A percentile compares a stretch with the other conserved stretches of the same genome.
Evolutionary conservation across 2,797 vertebrate genomes (phyloP).

Genomic region (Anisognathus igniventris): DNA sequence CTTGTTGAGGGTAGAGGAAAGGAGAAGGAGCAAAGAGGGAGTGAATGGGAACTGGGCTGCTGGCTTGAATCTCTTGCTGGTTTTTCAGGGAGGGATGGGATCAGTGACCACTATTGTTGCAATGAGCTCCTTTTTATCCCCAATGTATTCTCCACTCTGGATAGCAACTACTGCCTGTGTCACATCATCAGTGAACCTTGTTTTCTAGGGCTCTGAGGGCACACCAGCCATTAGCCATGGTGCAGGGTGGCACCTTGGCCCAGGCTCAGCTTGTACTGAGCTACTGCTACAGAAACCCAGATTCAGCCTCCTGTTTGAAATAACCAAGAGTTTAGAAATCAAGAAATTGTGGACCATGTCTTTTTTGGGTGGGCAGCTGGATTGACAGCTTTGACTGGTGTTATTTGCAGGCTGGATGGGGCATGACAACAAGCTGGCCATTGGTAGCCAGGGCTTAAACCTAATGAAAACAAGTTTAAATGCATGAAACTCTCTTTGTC

Average conservation of each 20-base stretch:
- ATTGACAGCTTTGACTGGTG: fast-evolving
- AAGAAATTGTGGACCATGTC: neutral
- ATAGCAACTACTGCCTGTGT: neutral
- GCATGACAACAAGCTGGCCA: neutral
- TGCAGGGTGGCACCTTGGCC: neutral
- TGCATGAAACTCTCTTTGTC: neutral
- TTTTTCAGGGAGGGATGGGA: neutral
- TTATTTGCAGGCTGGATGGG: neutral
- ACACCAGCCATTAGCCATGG: neutral
- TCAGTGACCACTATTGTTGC: neutral
- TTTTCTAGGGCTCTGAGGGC: neutral
- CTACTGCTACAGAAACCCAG: neutral
- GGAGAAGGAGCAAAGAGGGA: neutral
- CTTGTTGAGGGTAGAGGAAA: fast-evolving
- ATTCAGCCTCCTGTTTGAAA: neutral
- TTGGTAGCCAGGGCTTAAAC: neutral
- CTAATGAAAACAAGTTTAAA: neutral
- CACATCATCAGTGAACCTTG: neutral
- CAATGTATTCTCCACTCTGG: neutral
- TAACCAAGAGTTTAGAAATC: neutral
- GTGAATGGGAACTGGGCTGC: neutral
- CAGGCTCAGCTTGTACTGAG: neutral
- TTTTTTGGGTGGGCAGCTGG: neutral
- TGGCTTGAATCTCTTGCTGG: neutral
- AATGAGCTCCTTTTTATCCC: fast-evolving